Base-by-base conservation (phyloP, 2,888 invertebrate species). In the Scelioninae gen. 1 region DNA sequence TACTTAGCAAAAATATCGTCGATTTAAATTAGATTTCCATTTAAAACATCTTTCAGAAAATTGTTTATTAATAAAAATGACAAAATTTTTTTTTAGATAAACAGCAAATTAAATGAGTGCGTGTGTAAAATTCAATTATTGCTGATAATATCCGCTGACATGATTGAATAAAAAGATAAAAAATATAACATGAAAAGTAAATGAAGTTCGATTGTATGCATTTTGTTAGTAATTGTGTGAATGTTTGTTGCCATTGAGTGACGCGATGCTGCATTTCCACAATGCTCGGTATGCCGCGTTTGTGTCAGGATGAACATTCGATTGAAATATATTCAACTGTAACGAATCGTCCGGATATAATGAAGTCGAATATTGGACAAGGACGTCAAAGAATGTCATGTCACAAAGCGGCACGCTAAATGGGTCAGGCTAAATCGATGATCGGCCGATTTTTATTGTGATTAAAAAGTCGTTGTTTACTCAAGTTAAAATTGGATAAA, bases 311-410 rank as follows among this genome's bases (percentile, higher is more conserved):
- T 60, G 66, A 60, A 66, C 68, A 72, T 55, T 71, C 72, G 58
- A 82, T 72, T 71, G 77, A 77, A 82, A 82, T 71, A 77, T 72
- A 68, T 65, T 72, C 72, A 66, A 62, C 72, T 81, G 51, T 56
- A 81, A 74, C 62, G 74, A 47, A 63, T 75, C 43, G 56, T 66
- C 66, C 55, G 58, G 47, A 66, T 68, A 68, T 77, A 82, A 77
- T 82, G 82, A 78, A 77, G 68, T 68, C 63, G 53, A 69, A 77
- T 78, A 78, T 82, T 72, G 72, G 55, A 77, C 72, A 77, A 82
- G 77, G 82, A 72, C 72, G 51, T 55, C 40, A 15, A 76, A 69
- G 76, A 71, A 72, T 77, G 34, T 65, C 53, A 53, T 38, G 45
- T 31, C 69, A 68, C 40, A 58, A 60, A 56, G 56, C 49, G 38